phyloP scores from a whole-genome alignment of 37 sponge, comb jelly and placozoan species.

The Axinella damicornis region DNA sequence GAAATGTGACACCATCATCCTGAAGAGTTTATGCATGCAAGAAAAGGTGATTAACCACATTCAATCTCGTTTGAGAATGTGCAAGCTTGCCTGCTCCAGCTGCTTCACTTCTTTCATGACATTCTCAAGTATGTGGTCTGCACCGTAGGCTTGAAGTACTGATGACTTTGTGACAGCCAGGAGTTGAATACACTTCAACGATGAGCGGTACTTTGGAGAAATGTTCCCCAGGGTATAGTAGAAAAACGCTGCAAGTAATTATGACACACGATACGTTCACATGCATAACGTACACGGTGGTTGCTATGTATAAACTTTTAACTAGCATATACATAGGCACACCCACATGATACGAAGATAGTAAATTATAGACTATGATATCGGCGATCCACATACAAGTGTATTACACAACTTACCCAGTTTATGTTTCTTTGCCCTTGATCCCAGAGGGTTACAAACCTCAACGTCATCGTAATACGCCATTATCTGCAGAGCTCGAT shows the following conservation, averaged over 20 bases:
- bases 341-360: background rate
- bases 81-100: constrained; percentile 9
- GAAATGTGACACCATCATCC: constrained; percentile 8
- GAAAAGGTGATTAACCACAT: background rate
- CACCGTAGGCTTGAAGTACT: constrained; percentile 15
- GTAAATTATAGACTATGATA: background rate
- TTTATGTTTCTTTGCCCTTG: constrained; percentile 30
- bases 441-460: constrained; percentile 28
- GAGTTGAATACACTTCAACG: constrained; percentile 37
- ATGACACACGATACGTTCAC: background rate
- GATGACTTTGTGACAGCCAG: constrained; percentile 15
- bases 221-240: constrained; percentile 52
- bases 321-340: background rate
- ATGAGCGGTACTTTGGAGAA: constrained; percentile 31
- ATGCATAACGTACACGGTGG: too few relatives aligned
- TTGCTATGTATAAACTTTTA: too few relatives aligned
- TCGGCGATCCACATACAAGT: too few relatives aligned
- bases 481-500: constrained; percentile 2
- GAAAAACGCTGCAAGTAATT: constrained; percentile 43
- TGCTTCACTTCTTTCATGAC: constrained; percentile 28
- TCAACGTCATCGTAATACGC: constrained; percentile 26
- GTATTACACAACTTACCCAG: constrained; percentile 1
- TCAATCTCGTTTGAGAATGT: background rate
- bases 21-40: background rate
- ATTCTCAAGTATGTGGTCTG: constrained; percentile 25